Conservation (phyloP, 2,797 vertebrate genomes). For the Menidia menidia region DNA sequence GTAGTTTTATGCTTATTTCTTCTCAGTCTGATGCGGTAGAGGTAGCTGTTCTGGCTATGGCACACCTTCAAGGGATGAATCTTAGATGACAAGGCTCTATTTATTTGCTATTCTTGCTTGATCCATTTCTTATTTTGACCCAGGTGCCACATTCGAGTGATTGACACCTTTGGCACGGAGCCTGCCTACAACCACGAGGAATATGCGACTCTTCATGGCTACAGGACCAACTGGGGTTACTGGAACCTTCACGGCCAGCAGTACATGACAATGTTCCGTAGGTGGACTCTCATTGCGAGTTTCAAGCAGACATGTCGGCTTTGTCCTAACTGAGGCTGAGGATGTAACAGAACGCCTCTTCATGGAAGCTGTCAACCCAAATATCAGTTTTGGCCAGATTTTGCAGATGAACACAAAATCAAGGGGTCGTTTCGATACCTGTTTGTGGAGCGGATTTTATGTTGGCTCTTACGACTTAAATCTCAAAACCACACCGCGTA, state of each 20-base stretch:
- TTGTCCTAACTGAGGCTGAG: background rate
- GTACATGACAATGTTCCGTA: conserved; percentile 96
- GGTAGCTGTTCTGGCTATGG: conserved; percentile 6
- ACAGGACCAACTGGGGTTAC: conserved; percentile 98
- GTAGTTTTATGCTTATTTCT: background rate
- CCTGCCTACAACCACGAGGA: conserved; percentile 96
- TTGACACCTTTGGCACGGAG: conserved; percentile 96
- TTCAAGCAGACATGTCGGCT: background rate
- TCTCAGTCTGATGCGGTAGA: conserved; percentile 2
- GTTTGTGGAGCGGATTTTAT: background rate
- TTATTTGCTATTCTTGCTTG: conserved; percentile 24
- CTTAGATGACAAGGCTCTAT: too few relatives aligned
- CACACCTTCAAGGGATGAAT: background rate
- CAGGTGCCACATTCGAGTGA: conserved; percentile 95
- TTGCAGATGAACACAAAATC: background rate
- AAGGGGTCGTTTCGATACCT: conserved; percentile 5
- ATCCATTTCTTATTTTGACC: conserved; percentile 22
- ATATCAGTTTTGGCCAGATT: background rate
- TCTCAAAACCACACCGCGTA: conserved; percentile 35
- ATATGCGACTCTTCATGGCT: conserved; percentile 92
- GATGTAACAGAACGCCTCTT: background rate
- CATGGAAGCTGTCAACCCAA: background rate
- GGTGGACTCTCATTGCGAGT: conserved; percentile 30
- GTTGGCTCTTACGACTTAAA: background rate
- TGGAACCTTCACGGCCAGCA: conserved; percentile 95